phyloP scores from a whole-genome alignment of 1,140 invertebrate genomes.

The Brachystomella parvula region DNA sequence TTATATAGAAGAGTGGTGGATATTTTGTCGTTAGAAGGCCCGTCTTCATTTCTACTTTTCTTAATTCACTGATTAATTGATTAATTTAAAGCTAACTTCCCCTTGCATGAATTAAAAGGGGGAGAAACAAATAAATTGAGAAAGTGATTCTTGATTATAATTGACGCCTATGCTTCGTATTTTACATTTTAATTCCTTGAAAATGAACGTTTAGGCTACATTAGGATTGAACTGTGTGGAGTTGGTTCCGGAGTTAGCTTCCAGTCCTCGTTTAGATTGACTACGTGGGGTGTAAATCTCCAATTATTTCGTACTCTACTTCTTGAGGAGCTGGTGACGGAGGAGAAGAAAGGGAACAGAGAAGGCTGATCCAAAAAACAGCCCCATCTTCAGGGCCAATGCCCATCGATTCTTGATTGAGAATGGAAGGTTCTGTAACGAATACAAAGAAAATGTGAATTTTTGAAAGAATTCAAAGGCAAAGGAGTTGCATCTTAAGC shows the following conservation, averaged over 20 bases:
- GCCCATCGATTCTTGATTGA: slow-evolving; percentile 21
- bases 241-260: background rate
- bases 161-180: no score
- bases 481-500: background rate
- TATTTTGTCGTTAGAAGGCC: background rate
- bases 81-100: no score
- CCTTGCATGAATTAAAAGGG: no score
- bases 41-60: background rate
- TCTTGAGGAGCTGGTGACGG: slow-evolving; percentile 29
- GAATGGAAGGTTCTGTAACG: slow-evolving; percentile 31
- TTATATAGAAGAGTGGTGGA: background rate
- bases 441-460: slow-evolving; percentile 2
- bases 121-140: no score
- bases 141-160: no score
- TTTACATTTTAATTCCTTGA: no score
- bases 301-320: no score
- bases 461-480: background rate
- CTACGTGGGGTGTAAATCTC: no score
- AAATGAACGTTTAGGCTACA: background rate
- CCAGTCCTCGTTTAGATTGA: background rate
- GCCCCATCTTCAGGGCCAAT: slow-evolving; percentile 24
- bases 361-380: slow-evolving; percentile 26
- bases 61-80: background rate
- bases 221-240: background rate
- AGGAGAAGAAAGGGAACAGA: slow-evolving; percentile 26